Evolutionary conservation across 1,140 invertebrate species (phyloP).

Genomic region (Odontomachus brunneus): DNA sequence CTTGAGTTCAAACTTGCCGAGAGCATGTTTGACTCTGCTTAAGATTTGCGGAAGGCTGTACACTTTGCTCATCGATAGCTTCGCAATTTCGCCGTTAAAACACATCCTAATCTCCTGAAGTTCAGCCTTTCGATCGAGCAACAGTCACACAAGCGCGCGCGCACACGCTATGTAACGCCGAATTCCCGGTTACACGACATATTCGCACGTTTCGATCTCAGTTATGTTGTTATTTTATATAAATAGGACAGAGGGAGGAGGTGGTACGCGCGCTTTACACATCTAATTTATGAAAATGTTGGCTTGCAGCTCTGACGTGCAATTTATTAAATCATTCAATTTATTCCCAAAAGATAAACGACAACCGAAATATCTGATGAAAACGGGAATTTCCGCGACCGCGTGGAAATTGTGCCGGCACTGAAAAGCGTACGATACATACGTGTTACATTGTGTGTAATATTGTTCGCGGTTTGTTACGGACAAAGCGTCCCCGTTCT

Average conservation of each 20-base stretch:
- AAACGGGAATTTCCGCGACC: not conserved
- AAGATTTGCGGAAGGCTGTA: not conserved
- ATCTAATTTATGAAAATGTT: slow-evolving; percentile 9
- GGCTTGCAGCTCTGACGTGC: not conserved
- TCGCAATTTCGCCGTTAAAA: not conserved
- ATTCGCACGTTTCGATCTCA: not conserved
- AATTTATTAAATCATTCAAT: slow-evolving; percentile 21
- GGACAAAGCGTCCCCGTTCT: not conserved
- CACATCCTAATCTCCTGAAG: not conserved
- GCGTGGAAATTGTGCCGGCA: not conserved
- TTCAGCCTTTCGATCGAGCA: not conserved
- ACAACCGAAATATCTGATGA: slow-evolving; percentile 10
- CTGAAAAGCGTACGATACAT: not conserved
- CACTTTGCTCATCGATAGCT: too few relatives aligned
- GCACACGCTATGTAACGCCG: not conserved
- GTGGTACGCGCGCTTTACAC: not conserved
- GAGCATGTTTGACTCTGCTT: not conserved
- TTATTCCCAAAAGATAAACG: not conserved
- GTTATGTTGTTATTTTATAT: not conserved
- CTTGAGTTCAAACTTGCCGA: not conserved
- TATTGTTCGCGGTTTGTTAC: not conserved
- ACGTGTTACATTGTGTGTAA: not conserved
- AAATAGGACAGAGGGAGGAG: not conserved
- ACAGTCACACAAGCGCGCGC: not conserved
- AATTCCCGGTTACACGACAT: not conserved